phyloP scores from a whole-genome alignment of 2,888 invertebrate species.

The Trachelus stipa region DNA sequence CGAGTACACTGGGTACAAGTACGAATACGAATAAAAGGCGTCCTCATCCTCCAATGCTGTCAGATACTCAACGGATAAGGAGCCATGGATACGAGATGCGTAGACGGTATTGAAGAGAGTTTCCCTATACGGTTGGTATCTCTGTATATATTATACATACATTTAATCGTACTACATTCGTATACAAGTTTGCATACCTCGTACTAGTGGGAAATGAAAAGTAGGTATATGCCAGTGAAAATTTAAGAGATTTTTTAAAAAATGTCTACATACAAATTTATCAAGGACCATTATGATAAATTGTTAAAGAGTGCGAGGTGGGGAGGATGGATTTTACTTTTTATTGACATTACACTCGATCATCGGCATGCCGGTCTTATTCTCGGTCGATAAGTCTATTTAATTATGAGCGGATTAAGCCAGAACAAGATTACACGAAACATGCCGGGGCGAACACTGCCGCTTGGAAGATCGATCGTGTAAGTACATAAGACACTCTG shows the following conservation, averaged over 20 bases:
- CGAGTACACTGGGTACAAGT: not conserved
- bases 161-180: not conserved
- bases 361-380: not conserved
- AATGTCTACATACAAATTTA: not conserved
- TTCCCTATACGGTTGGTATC: not conserved
- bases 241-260: not conserved
- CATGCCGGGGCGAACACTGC: not conserved
- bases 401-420: not conserved
- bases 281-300: not conserved
- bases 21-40: not conserved
- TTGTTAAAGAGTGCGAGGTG: not conserved
- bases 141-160: not conserved
- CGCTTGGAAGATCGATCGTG: not conserved
- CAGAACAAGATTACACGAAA: not conserved
- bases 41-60: not conserved
- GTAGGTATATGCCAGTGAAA: not conserved
- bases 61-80: not conserved
- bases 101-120: slow-evolving; percentile 16
- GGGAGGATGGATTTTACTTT: not conserved
- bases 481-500: not conserved
- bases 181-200: not conserved
- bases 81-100: slow-evolving; percentile 11
- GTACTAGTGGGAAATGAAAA: not conserved
- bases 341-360: not conserved
- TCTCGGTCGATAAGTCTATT: not conserved